Base-by-base conservation (phyloP, 1,140 invertebrate genomes). In the Teleopsis dalmanni region DNA sequence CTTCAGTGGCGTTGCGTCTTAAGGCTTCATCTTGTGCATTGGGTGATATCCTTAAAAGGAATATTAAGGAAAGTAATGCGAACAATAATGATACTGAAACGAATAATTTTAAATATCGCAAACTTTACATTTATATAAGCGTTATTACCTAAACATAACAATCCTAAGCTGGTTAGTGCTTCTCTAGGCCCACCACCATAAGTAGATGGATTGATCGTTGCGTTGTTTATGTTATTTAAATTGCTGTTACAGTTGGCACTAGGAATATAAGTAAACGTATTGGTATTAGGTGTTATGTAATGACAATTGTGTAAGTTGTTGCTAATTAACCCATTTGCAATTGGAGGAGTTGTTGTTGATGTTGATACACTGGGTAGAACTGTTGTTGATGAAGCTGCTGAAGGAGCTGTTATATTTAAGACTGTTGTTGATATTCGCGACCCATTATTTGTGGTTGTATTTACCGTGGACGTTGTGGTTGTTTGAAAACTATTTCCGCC, bases 11-110 rank as follows among this genome's bases (percentile, higher is more conserved):
- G 62, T 55, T 72, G 56, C 60, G 55, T 21, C 54, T 56, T 19
- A 62, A 10, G 9, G 58, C 54, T 34, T 67, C 61, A 18, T 67
- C 48, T 68, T 74, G 66, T 73, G 72, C 65, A 71, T 65, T 53
- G 66, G 85, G 84, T 14, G 87, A 87, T 57, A 92, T 88, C 72
- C 88, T 87, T 52, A 92, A 73, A 42, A 93, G 75, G 63, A 92
- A 92, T 56, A 91, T 83, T 36, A 92, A 72, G 6, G 88, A 88
- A 26, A 93, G 73, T 44, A 92, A 71, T 0, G 90, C 88, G 48
- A 92, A 74, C 5, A 92, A 72, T 19, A 92, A 73, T 19, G 88
- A 90, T 43, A 91, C 84, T 71, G 41, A 18, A 57, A 34, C 40
- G 34, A 14, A n/a, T 31, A n/a, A n/a, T n/a, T n/a, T n/a, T n/a